Percentiles rank a stretch among this genome's conserved stretches.
phyloP scores from a whole-genome alignment of 1,140 invertebrate genomes.

The Cyphomyrmex costatus region DNA sequence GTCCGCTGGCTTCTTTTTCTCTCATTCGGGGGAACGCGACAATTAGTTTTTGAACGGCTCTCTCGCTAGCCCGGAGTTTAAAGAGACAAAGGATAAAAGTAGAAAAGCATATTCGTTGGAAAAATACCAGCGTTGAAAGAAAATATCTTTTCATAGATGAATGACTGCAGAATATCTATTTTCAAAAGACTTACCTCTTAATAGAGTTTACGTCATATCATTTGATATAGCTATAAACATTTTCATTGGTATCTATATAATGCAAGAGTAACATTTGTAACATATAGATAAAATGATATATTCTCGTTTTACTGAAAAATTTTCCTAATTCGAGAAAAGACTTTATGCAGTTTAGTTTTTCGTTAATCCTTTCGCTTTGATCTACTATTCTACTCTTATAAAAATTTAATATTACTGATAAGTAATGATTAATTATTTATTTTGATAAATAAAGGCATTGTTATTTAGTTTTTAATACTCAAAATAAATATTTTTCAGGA shows the following conservation, averaged over 20 bases:
- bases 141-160: neutral
- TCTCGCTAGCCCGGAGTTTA: constrained; percentile 16
- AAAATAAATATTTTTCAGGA: too few relatives aligned
- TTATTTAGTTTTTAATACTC: too few relatives aligned
- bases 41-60: constrained; percentile 57
- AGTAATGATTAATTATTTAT: too few relatives aligned
- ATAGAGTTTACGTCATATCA: neutral
- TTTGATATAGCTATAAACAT: neutral
- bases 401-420: too few relatives aligned
- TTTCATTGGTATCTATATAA: neutral
- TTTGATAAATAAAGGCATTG: too few relatives aligned
- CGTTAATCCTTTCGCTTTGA: neutral
- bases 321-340: neutral
- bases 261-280: neutral
- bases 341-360: neutral
- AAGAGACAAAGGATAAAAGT: constrained; percentile 38
- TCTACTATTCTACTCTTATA: too few relatives aligned
- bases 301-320: neutral
- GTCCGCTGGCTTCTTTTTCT: constrained; percentile 17
- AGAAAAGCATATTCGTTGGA: neutral
- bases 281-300: neutral
- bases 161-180: neutral
- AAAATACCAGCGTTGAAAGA: constrained; percentile 19
- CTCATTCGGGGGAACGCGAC: constrained; percentile 20
- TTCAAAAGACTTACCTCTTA: neutral